Evolutionary conservation across 1,140 invertebrate genomes (phyloP), one percentile per base, ranked within the genome.

Genomic region (Ostrea edulis): DNA sequence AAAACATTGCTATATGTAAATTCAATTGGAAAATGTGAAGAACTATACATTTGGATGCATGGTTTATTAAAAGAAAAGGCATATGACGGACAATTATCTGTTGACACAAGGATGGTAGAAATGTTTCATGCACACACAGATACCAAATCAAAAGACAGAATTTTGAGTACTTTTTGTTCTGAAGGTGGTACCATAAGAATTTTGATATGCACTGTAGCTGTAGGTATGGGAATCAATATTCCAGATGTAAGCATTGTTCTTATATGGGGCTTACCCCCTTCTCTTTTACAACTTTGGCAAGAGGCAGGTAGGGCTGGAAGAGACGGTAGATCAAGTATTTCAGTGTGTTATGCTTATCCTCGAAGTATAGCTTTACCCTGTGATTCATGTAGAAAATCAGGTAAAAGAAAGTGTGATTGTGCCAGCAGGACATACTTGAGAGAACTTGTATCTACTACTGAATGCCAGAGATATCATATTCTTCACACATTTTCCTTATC

Each of bases 171-270:
- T 2, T 89, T 89, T 65, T 58, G 4, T 25, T 52, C 53, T 22
- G 29, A 9, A 82, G 62, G 85, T 29, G 20, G 44, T 22, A 81
- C 44, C 5, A 58, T 88, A 44, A 55, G 55, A 81, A 29, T 85
- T 14, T 29, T 88, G 44, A 53, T 81, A 44, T 84, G 68, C 20
- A 87, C 89, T 22, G 51, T 87, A 20, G 89, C 89, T 14, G 87
- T 89, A 85, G 89, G 89, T n/a, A 87, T 89, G 83, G 89, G 86
- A 25, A 58, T 89, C 11, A 54, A 84, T 29, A 62, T 89, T 20
- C 86, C 82, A 58, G 84, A 89, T 82, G 65, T 89, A 22, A 71
- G 77, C 11, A 62, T 77, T 52, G 83, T 89, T 35, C 25, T 89
- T 22, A 86, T 86, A 25, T 89, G 88, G 88, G 88, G 89, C 35